Evolutionary conservation across 2,797 vertebrate species (phyloP).

Genomic region (Euphonia xanthogaster): DNA sequence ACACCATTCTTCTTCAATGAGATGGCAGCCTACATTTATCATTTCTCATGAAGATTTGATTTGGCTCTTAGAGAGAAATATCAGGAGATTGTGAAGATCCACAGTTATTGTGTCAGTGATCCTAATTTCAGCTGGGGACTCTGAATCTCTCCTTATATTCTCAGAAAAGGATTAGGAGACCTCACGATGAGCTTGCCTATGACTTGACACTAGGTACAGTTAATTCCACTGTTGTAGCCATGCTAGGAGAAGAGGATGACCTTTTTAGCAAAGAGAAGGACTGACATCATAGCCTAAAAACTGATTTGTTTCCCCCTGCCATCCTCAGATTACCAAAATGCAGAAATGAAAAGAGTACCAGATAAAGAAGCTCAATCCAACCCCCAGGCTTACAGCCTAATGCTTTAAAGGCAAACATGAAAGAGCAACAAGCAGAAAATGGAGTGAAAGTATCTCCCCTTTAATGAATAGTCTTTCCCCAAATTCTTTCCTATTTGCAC

Average conservation of each 20-base stretch:
- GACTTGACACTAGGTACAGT: neutral
- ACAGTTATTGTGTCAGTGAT: neutral
- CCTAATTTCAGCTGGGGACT: neutral
- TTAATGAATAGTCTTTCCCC: neutral
- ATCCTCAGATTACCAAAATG: neutral
- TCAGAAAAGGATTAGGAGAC: neutral
- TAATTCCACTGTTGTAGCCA: neutral
- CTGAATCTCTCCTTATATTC: neutral
- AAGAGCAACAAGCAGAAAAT: conserved; percentile 31
- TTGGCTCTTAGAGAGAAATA: neutral
- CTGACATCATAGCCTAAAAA: neutral
- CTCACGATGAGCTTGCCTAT: neutral
- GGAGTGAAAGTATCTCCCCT: neutral
- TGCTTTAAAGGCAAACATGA: conserved; percentile 45
- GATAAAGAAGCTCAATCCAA: conserved; percentile 17
- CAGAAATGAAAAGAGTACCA: neutral
- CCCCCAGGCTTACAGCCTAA: neutral
- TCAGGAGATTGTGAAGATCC: neutral
- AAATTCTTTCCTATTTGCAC: neutral
- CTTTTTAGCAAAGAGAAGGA: neutral
- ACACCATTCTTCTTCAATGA: neutral
- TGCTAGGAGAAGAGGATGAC: neutral
- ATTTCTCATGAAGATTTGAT: neutral
- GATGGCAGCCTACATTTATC: neutral
- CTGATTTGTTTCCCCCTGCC: neutral